Percentiles rank a stretch among this genome's conserved stretches.
phyloP scores from a whole-genome alignment of 2,797 vertebrate species.

The Hypotaenidia okinawae region DNA sequence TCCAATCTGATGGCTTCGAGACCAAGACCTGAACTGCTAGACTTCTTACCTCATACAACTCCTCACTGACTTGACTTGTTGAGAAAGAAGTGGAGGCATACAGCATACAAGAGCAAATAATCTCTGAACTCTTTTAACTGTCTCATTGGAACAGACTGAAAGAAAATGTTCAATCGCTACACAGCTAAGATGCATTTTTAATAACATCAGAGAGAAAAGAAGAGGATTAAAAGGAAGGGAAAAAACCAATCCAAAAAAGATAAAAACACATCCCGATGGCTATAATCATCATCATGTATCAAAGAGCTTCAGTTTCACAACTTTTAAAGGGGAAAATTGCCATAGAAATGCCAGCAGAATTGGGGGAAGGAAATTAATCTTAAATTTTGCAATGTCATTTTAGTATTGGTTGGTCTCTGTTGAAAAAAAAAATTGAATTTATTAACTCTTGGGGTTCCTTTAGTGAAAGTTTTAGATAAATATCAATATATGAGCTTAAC shows the following conservation, averaged over 20 bases:
- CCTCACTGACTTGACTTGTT: neutral
- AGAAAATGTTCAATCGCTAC: neutral
- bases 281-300: neutral
- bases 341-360: neutral
- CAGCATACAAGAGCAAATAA: neutral
- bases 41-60: neutral
- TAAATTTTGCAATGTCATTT: neutral
- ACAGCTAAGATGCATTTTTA: neutral
- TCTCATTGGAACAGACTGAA: neutral
- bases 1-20: neutral
- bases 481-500: neutral
- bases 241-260: neutral
- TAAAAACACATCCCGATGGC: neutral
- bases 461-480: neutral
- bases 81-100: neutral
- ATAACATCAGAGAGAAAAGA: neutral
- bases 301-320: neutral
- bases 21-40: neutral
- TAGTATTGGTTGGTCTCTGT: neutral
- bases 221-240: neutral
- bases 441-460: neutral
- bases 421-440: neutral
- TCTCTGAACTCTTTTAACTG: neutral
- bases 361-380: neutral
- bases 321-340: neutral